phyloP scores from a whole-genome alignment of 2,113 vertebrate species.

The Megalops atlanticus region DNA sequence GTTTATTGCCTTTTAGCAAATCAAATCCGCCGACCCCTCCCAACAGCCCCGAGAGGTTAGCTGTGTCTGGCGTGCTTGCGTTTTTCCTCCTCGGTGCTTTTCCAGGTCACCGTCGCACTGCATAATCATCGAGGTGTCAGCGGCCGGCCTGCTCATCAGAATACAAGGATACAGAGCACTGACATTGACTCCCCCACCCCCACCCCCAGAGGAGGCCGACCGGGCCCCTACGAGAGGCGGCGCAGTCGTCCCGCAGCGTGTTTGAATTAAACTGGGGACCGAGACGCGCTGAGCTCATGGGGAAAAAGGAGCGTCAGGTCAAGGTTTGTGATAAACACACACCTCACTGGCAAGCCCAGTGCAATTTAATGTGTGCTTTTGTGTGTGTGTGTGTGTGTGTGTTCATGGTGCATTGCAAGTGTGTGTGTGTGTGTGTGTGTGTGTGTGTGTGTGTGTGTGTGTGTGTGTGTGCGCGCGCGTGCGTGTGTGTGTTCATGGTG shows the following conservation, averaged over 20 bases:
- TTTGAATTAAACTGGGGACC: constrained; percentile 40
- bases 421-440: not conserved
- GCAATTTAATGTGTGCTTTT: not conserved
- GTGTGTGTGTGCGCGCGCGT: not conserved
- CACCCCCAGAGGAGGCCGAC: constrained; percentile 10
- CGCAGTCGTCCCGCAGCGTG: constrained; percentile 21
- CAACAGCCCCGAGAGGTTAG: constrained; percentile 3
- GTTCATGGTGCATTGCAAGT: not conserved
- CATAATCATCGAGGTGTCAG: constrained; percentile 54
- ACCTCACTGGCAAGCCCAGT: constrained; percentile 31
- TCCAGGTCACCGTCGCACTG: constrained; percentile 53
- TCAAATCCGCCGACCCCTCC: constrained; percentile 20
- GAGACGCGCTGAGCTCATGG: constrained; percentile 9
- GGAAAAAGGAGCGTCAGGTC: constrained; percentile 33
- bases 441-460: not conserved
- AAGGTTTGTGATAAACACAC: constrained; percentile 32
- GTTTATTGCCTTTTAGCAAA: constrained; percentile 42
- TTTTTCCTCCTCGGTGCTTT: constrained; percentile 26
- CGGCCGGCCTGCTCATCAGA: constrained; percentile 45
- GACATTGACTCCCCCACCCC: constrained; percentile 53
- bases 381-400: not conserved
- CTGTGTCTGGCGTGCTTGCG: constrained; percentile 19
- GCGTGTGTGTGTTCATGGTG: not conserved
- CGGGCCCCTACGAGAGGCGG: constrained; percentile 15
- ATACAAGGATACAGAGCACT: constrained; percentile 51